Evolutionary conservation across 2,113 vertebrate species (phyloP).

Genomic region (Aegithalos caudatus): DNA sequence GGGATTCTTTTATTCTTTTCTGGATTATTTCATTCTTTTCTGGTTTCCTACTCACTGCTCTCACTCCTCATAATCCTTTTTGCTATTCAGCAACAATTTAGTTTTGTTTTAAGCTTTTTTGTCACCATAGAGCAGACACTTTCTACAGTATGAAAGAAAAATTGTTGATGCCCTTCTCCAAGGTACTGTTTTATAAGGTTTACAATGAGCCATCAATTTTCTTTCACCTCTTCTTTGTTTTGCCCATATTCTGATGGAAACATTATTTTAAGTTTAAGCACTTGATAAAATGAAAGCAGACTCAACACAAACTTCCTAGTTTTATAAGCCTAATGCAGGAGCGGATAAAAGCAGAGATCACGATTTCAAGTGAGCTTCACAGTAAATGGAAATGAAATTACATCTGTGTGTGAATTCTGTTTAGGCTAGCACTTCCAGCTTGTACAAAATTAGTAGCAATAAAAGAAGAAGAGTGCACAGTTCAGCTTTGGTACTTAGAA

Average conservation of each 20-base stretch:
- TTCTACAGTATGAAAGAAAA: not conserved
- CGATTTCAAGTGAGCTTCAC: not conserved
- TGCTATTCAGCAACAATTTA: not conserved
- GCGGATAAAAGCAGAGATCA: not conserved
- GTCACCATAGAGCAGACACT: not conserved
- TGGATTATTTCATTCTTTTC: too few relatives aligned
- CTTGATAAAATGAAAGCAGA: not conserved
- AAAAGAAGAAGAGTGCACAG: not conserved
- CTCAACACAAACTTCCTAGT: not conserved
- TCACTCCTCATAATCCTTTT: not conserved
- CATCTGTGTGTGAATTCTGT: not conserved
- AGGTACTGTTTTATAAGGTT: not conserved
- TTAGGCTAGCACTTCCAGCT: not conserved
- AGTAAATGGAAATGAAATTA: not conserved
- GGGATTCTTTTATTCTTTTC: not conserved
- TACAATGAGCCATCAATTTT: not conserved
- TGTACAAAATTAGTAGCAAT: not conserved
- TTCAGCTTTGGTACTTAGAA: not conserved
- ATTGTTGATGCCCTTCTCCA: not conserved
- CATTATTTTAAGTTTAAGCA: not conserved
- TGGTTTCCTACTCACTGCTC: not conserved
- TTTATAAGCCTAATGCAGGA: not conserved
- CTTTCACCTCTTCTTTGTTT: not conserved
- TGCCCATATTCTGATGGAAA: not conserved
- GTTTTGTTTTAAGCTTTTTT: not conserved